Evolutionary conservation across 2,888 invertebrate species (phyloP).

Genomic region (Venusia cambrica): DNA sequence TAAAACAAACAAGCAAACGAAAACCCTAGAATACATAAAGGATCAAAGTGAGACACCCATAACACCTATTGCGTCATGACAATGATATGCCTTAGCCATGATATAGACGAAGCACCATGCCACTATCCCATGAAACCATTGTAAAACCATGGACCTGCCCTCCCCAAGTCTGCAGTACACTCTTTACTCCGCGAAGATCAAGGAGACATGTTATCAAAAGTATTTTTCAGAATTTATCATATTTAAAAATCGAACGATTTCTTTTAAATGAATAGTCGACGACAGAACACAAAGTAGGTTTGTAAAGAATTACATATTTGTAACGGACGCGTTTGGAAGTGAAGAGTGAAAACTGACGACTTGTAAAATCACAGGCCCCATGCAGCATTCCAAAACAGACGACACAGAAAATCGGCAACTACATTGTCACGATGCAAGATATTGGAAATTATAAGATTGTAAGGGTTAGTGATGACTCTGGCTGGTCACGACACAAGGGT

Average conservation of each 20-base stretch:
- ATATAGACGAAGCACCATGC: conserved; percentile 71
- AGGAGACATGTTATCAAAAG: no score
- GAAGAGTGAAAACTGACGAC: conserved; percentile 8
- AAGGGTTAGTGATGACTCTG: conserved; percentile 38
- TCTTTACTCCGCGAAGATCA: no score
- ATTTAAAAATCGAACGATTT: not conserved
- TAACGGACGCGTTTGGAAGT: no score
- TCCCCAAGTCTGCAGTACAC: conserved; percentile 14
- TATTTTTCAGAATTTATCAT: no score
- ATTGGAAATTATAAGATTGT: conserved; percentile 32
- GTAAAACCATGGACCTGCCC: conserved; percentile 20
- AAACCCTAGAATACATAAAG: conserved; percentile 17
- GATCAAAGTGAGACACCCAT: conserved; percentile 57
- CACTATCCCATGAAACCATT: conserved; percentile 45
- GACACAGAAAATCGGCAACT: conserved; percentile 74
- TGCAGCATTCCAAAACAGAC: conserved; percentile 71
- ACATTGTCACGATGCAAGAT: conserved; percentile 78
- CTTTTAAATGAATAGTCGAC: no score
- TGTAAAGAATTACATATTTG: no score
- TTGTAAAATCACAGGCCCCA: conserved; percentile 38
- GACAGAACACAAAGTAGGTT: no score
- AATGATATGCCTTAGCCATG: conserved; percentile 80
- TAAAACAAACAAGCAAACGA: conserved; percentile 9
- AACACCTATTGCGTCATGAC: conserved; percentile 74
- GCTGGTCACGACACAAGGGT: conserved; percentile 4